Percentiles rank a stretch among this genome's conserved stretches.
phyloP scores from a whole-genome alignment of 2,888 invertebrate species.

The Drosophila tripunctata region DNA sequence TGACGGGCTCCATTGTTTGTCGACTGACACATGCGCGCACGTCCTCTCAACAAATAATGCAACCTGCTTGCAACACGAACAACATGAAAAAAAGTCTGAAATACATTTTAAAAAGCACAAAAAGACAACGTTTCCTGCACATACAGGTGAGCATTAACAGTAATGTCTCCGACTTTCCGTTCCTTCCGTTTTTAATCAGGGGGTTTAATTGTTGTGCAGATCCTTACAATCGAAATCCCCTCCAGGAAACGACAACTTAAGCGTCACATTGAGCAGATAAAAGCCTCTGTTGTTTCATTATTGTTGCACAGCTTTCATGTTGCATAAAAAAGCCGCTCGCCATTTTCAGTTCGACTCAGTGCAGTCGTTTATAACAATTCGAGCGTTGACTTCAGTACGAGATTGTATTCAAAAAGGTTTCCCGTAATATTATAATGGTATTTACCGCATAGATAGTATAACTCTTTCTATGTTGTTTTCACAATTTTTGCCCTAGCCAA shows the following conservation, averaged over 20 bases:
- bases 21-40: constrained; percentile 14
- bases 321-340: constrained; percentile 23
- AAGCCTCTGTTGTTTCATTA: constrained; percentile 39
- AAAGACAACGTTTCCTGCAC: constrained; percentile 15
- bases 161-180: constrained; percentile 1
- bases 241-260: constrained; percentile 50
- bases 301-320: constrained; percentile 39
- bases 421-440: no score
- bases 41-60: constrained; percentile 12
- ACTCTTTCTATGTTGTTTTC: no score
- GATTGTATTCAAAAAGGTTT: not conserved
- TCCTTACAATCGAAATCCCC: constrained; percentile 32
- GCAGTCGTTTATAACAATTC: constrained; percentile 9
- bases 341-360: constrained; percentile 28
- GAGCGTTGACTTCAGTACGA: not conserved
- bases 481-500: no score
- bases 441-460: no score
- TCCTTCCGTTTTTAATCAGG: not conserved
- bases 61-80: constrained; percentile 9
- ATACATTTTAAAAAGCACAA: constrained; percentile 41
- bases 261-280: constrained; percentile 55
- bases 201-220: constrained; percentile 42
- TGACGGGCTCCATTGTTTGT: constrained; percentile 36
- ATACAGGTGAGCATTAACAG: constrained; percentile 27
- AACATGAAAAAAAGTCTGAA: constrained; percentile 18